A percentile compares a stretch with the other conserved stretches of the same genome.
Conservation (phyloP, 2,888 invertebrate species). For the Ptycholaimellus sp. region DNA sequence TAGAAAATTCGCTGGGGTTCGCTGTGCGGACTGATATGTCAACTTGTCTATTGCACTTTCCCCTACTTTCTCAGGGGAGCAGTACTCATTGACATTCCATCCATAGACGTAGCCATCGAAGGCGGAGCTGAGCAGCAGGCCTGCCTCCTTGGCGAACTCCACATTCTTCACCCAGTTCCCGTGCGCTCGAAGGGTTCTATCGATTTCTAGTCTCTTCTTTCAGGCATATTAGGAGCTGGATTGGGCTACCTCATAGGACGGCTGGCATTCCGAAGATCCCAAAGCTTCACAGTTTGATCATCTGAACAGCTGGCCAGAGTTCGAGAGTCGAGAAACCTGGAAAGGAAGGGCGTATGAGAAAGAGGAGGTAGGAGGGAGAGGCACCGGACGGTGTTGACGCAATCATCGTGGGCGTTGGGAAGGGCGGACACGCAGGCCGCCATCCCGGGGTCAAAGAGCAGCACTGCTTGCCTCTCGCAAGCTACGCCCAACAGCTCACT, state of each 20-base stretch:
- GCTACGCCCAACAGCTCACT: slow-evolving; percentile 63
- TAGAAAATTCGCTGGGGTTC: slow-evolving; percentile 57
- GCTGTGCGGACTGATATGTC: neutral
- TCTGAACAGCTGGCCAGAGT: slow-evolving; percentile 81
- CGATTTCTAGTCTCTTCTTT: too few relatives aligned
- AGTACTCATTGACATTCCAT: slow-evolving; percentile 66
- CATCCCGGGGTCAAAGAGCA: slow-evolving; percentile 74
- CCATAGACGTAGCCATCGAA: slow-evolving; percentile 76
- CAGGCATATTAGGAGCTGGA: too few relatives aligned
- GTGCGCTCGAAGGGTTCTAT: slow-evolving; percentile 56
- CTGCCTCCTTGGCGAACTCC: slow-evolving; percentile 60
- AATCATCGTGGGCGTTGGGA: slow-evolving; percentile 60
- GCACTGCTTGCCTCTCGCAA: slow-evolving; percentile 61
- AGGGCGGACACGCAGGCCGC: slow-evolving; percentile 43
- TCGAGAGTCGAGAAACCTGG: slow-evolving; percentile 57
- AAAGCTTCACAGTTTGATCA: slow-evolving; percentile 67
- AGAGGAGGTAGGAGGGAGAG: slow-evolving; percentile 17
- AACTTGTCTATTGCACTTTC: neutral
- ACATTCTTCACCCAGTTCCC: slow-evolving; percentile 90
- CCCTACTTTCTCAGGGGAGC: neutral
- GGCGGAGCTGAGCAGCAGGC: slow-evolving; percentile 61
- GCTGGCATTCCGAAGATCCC: slow-evolving; percentile 82
- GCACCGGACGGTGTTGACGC: slow-evolving; percentile 76
- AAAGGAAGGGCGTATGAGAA: slow-evolving; percentile 5
- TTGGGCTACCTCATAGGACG: too few relatives aligned